A percentile compares a stretch with the other conserved stretches of the same genome.
phyloP scores from a whole-genome alignment of 2,113 vertebrate species.

The Natator depressus region DNA sequence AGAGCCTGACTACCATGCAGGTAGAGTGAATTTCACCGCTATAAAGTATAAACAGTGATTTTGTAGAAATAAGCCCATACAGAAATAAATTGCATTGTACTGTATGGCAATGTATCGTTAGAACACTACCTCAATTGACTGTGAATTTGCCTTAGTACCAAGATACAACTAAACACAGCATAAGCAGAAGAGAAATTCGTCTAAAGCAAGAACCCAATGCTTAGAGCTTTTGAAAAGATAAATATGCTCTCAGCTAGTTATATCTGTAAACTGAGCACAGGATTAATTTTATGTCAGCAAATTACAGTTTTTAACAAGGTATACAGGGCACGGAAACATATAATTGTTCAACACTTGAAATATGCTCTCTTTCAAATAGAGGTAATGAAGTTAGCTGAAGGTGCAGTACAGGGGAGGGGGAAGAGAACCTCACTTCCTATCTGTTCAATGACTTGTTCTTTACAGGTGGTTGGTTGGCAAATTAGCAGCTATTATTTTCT shows the following conservation, averaged over 20 bases:
- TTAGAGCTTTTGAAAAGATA: slow-evolving; percentile 24
- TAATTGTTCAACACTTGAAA: slow-evolving; percentile 63
- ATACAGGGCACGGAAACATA: slow-evolving; percentile 32
- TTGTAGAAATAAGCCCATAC: neutral
- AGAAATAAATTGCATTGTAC: neutral
- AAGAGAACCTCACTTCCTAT: slow-evolving; percentile 5
- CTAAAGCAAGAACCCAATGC: neutral
- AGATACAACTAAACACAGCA: neutral
- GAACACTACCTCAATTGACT: fast-evolving
- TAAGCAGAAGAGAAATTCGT: neutral
- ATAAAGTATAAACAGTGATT: neutral
- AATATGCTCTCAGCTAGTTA: slow-evolving; percentile 6
- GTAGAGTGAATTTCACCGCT: neutral
- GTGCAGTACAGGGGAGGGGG: neutral
- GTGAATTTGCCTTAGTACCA: neutral
- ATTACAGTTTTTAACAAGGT: slow-evolving; percentile 65
- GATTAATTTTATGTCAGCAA: slow-evolving; percentile 66
- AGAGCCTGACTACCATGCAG: neutral
- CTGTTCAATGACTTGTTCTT: slow-evolving; percentile 64
- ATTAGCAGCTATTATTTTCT: slow-evolving; percentile 66
- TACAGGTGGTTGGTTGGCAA: slow-evolving; percentile 65
- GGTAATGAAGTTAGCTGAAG: slow-evolving; percentile 57
- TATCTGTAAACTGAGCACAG: slow-evolving; percentile 44
- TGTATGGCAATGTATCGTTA: neutral
- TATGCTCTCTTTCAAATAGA: slow-evolving; percentile 59